phyloP scores from a whole-genome alignment of 2,888 invertebrate species.

The Drosophila multiciliata region DNA sequence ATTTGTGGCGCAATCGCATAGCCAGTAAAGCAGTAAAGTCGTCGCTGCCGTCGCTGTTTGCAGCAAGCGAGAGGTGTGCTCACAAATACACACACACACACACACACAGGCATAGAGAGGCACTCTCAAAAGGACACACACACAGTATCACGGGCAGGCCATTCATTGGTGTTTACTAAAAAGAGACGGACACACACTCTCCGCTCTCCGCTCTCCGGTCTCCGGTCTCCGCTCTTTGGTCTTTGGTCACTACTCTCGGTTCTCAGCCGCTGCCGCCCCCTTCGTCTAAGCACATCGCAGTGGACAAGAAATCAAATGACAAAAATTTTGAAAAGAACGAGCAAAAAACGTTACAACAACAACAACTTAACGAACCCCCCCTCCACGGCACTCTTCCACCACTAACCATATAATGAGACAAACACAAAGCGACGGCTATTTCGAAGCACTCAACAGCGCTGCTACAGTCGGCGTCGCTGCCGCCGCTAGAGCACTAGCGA shows the following conservation, averaged over 20 bases:
- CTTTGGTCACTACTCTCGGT: constrained; percentile 13
- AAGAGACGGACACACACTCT: constrained; percentile 71
- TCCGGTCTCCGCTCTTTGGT: constrained; percentile 43
- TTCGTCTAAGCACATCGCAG: constrained; percentile 42
- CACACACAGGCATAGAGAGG: constrained; percentile 16
- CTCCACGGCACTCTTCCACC: too few relatives aligned
- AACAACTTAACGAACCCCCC: constrained; percentile 12
- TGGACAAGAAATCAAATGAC: constrained; percentile 79
- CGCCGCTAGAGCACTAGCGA: constrained; percentile 34
- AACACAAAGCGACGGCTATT: constrained; percentile 61
- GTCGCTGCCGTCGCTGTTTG: constrained; percentile 38
- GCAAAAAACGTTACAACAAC: constrained; percentile 46
- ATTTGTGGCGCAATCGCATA: constrained; percentile 60
- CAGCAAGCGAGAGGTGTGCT: constrained; percentile 51
- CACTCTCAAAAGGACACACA: constrained; percentile 34
- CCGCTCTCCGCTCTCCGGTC: constrained; percentile 12
- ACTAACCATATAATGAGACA: constrained; percentile 50
- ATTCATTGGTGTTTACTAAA: constrained; percentile 68
- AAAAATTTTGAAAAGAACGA: constrained; percentile 70
- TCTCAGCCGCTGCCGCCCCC: constrained; percentile 32
- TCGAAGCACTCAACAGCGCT: constrained; percentile 38
- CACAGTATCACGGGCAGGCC: constrained; percentile 47
- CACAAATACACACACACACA: constrained; percentile 34
- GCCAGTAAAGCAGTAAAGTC: constrained; percentile 52
- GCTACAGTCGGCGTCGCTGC: constrained; percentile 43